These are phyloP conservation scores for Berghia stephanieae DNA, from an alignment of 1,140 invertebrate species.

Conservation along the genomic window DNA sequence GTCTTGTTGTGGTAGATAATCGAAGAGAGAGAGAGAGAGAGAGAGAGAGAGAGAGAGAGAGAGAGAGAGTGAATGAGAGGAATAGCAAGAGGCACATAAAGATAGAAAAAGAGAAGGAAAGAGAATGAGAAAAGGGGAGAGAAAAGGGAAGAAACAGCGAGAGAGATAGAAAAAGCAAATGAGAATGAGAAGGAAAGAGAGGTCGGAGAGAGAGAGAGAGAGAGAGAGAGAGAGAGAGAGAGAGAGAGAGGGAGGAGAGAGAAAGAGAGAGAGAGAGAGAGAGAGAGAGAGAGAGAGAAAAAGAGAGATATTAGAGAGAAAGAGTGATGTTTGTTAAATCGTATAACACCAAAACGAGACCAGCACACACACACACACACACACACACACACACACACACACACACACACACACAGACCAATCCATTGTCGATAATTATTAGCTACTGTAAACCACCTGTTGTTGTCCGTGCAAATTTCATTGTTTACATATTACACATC, in stretches of 20 bases:
- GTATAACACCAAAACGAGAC: no score
- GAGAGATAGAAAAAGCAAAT: background rate
- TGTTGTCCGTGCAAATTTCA: no score
- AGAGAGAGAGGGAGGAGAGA: no score
- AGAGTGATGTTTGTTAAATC: no score
- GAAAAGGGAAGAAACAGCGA: background rate
- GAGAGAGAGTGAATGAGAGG: conserved; percentile 29
- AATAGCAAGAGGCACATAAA: conserved; percentile 25
- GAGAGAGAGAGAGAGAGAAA: no score
- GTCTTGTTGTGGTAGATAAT: background rate
- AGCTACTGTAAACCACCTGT: no score
- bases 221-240: conserved; percentile 35
- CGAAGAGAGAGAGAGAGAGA: conserved; percentile 9
- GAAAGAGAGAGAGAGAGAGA: conserved; percentile 22
- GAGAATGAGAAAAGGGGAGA: background rate
- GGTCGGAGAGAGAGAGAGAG: conserved; percentile 30
- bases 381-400: no score
- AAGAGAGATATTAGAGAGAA: no score
- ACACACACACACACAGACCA: no score
- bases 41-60: conserved; percentile 28
- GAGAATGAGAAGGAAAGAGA: background rate
- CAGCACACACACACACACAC: no score
- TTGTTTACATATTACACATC: no score
- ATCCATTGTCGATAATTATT: no score
- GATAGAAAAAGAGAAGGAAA: conserved; percentile 20